Conservation (phyloP, 1,140 invertebrate species). For the Paramacrobiotus metropolitanus region DNA sequence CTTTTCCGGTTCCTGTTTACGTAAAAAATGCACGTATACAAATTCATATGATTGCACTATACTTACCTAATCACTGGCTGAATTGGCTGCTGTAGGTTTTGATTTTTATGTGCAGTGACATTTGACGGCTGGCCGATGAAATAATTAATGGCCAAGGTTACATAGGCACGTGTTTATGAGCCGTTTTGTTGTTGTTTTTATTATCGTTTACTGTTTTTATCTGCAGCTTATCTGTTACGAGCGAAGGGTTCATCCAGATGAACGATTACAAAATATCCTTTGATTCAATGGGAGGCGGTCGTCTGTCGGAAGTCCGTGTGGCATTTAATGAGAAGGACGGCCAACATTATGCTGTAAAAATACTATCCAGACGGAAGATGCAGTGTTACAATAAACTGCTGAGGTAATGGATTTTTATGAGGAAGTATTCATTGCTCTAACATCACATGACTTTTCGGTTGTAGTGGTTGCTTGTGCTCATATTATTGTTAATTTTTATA, state of each 20-base stretch:
- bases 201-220: background rate
- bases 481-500: background rate
- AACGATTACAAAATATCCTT: constrained; percentile 2
- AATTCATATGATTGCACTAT: too few relatives aligned
- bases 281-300: background rate
- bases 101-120: too few relatives aligned
- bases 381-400: background rate
- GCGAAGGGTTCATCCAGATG: constrained; percentile 3
- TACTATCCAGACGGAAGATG: constrained; percentile 75
- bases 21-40: too few relatives aligned
- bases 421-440: background rate
- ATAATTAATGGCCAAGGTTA: too few relatives aligned
- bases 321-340: background rate
- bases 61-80: too few relatives aligned
- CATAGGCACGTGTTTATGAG: too few relatives aligned
- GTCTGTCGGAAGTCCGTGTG: background rate
- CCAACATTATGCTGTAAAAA: constrained; percentile 57
- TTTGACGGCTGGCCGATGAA: too few relatives aligned
- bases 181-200: too few relatives aligned
- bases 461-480: background rate
- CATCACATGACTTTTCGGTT: background rate
- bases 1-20: too few relatives aligned
- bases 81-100: too few relatives aligned
- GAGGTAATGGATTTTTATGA: background rate
- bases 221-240: background rate